Base-by-base conservation (phyloP, 2,888 invertebrate genomes). In the Drosophila pegasa region DNA sequence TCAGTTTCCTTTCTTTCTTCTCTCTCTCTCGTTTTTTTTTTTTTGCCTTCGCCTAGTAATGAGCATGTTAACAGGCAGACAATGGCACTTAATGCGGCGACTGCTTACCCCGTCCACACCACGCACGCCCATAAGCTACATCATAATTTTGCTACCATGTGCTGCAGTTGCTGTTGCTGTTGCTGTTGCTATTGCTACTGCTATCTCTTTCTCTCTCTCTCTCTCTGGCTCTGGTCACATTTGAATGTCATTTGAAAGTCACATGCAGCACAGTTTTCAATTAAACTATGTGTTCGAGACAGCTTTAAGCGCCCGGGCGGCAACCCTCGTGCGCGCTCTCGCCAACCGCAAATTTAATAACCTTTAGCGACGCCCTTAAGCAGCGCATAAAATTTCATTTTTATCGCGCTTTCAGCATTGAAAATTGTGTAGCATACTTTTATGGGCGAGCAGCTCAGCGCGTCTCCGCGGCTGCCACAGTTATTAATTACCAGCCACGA, bases 31-130 rank as follows among this genome's bases (percentile, higher is more conserved):
- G 16, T 0, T 27, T 4, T 40, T 40, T 33, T 22, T 8, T 22
- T 61, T 69, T 60, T 66, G 56, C 66, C 69, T 68, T 72, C 67
- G 73, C 76, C 71, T 78, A 75, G 68, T 87, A 87, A 87, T 87
- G 88, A 87, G 86, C 87, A 86, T 88, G 86, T 87, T 86, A 88
- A 87, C 82, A 87, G 86, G 67, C 88, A 88, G 77, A 80, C 85
- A 87, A 88, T 84, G 88, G 87, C 83, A 87, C 83, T 87, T 87
- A 71, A 82, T 78, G 75, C 56, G 72, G 75, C 56, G 75, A 75
- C 68, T 56, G 47, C 29, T 18, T 29, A 25, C 45, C n/a, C 20
- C 31, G 40, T 38, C 12, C 20, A 27, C 16, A 10, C 12, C 22
- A n/a, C 14, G 9, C 25, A 25, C 35, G 16, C 25, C 37, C 41